Base-by-base conservation (phyloP, 2,888 invertebrate genomes). In the Lithophane socia region DNA sequence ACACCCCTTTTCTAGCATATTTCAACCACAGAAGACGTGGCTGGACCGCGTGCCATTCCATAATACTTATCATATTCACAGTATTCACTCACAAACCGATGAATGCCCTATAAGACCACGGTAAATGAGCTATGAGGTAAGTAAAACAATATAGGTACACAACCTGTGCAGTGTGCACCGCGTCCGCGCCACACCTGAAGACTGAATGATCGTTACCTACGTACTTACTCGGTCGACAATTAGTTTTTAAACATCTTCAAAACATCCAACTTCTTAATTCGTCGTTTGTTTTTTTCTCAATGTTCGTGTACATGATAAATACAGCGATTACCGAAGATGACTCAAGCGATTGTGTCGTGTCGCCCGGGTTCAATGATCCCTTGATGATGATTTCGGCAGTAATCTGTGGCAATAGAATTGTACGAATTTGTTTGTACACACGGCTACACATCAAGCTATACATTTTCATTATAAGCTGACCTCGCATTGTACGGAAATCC, bases 341-440 rank as follows among this genome's bases (percentile, higher is more conserved):
- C 10, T n/a, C 49, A n/a, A 21, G 24, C 47, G 18, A 42, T n/a
- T 44, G 29, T 75, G 52, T 64, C 29, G 24, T 21, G 44, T 61
- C 49, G 52, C 12, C 1, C 12, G 63, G 24, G 77, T 67, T 76
- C 68, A 76, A 49, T 56, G 77, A 61, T 8, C 54, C 18, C 42
- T 49, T 63, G 24, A 56, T 56, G 49, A 56, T 29, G 56, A 52
- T 54, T 5, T 54, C 63, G 47, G 47, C 37, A 37, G 37, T 37
- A 37, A 37, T 37, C 5, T 37, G 37, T 37, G 37, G 37, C 54
- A 76, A 29, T 12, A 42, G 10, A 47, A 44, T 67, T 63, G 47
- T 21, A 42, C n/a, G 13, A 63, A 37, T 56, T 68, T 68, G 24
- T 56, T 68, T 63, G 37, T 18, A n/a, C 42, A 29, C 29, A 29